Evolutionary conservation across 2,888 invertebrate species (phyloP).

Genomic region (Nineta flava): DNA sequence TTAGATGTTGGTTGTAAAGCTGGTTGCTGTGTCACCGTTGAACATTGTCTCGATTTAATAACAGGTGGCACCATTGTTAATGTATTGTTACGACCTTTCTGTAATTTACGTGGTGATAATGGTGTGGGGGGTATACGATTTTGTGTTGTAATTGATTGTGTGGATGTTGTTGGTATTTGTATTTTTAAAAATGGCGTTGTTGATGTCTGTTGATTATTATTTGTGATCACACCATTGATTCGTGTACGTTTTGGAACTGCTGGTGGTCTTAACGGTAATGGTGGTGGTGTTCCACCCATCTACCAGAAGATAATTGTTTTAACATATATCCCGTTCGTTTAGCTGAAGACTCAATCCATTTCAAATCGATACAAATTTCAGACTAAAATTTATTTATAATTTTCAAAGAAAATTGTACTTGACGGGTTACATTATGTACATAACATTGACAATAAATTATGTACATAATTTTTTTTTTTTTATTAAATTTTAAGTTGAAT

Average conservation of each 20-base stretch:
- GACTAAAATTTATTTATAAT: too few species aligned
- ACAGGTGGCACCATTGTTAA: background rate
- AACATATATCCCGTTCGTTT: too few species aligned
- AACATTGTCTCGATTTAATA: background rate
- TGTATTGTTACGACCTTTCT: background rate
- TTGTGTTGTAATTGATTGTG: slow-evolving; percentile 17
- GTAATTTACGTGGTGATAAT: background rate
- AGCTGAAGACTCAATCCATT: too few species aligned
- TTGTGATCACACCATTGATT: slow-evolving; percentile 18
- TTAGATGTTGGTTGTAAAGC: background rate
- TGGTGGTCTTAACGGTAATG: slow-evolving; percentile 31
- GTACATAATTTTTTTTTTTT: too few species aligned
- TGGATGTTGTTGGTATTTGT: background rate
- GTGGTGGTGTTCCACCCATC: slow-evolving; percentile 22
- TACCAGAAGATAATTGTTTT: too few species aligned
- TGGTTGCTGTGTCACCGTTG: background rate
- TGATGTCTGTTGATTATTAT: too few species aligned
- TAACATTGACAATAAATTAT: too few species aligned
- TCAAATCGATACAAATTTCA: too few species aligned
- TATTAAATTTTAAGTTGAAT: too few species aligned
- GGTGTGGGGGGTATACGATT: background rate
- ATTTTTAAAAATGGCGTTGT: background rate
- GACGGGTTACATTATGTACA: too few species aligned
- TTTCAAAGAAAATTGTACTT: too few species aligned
- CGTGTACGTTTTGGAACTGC: slow-evolving; percentile 31